Percentiles rank a stretch among this genome's conserved stretches.
These are phyloP conservation scores for Peromyscus eremicus DNA, from an alignment of 2,797 vertebrate species.

Conservation along the genomic window DNA sequence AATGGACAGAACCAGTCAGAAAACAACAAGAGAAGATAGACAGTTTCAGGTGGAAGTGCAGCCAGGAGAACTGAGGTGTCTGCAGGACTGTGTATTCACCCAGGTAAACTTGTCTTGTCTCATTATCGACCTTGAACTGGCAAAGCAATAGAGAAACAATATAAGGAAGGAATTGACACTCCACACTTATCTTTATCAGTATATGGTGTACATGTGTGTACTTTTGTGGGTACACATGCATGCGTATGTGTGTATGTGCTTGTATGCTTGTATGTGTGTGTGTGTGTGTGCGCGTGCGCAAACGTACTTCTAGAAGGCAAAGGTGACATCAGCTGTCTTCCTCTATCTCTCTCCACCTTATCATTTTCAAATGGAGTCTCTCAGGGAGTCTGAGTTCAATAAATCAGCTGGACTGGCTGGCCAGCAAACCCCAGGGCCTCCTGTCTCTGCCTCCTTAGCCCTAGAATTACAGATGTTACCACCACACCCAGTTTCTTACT, in stretches of 20 bases:
- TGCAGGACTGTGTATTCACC: rapidly evolving
- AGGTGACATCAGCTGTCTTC: background rate
- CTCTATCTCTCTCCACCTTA: background rate
- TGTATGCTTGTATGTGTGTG: no score
- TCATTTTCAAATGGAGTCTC: background rate
- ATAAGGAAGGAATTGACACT: background rate
- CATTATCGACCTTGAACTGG: no score
- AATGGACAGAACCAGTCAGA: conserved; percentile 40
- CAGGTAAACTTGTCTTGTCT: background rate
- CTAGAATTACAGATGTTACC: background rate
- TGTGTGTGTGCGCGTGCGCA: rapidly evolving
- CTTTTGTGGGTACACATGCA: background rate
- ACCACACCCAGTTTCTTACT: background rate
- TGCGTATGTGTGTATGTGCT: no score
- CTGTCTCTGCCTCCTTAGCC: background rate
- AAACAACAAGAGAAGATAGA: background rate
- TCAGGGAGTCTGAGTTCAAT: background rate
- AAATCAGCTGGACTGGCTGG: no score
- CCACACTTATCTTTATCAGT: background rate
- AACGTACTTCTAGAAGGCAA: background rate
- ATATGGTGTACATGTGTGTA: background rate
- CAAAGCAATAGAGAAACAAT: background rate
- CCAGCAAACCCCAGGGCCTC: background rate
- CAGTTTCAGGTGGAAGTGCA: rapidly evolving
- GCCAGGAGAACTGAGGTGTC: rapidly evolving